phyloP scores from a whole-genome alignment of 1,140 invertebrate genomes.

The Neodiprion pinetum region DNA sequence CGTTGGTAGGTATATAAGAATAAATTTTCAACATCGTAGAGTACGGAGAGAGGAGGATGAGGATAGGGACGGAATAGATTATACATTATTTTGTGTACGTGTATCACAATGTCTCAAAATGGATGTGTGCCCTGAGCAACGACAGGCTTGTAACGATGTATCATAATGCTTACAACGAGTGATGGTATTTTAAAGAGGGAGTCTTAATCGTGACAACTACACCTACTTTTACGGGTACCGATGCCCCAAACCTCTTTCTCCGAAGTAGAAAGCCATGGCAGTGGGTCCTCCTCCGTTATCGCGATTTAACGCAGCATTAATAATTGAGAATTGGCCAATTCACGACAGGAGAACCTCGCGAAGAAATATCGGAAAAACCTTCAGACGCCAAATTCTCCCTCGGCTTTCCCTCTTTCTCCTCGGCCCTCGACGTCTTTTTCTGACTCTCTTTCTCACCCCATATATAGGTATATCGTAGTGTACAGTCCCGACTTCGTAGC shows the following conservation, averaged over 20 bases:
- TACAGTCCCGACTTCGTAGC: not conserved
- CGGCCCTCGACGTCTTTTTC: not conserved
- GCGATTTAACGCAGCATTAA: conserved; percentile 5
- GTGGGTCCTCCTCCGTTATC: not conserved
- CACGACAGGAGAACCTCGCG: not conserved
- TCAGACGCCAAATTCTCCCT: not conserved
- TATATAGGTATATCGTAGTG: not conserved
- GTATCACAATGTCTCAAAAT: no score
- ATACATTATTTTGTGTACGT: no score
- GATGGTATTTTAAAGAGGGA: not conserved
- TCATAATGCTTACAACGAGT: no score
- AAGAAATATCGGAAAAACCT: conserved; percentile 5
- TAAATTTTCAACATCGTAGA: not conserved
- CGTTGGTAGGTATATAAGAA: not conserved
- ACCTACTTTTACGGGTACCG: not conserved
- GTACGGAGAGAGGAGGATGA: not conserved
- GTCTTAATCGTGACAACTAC: conserved; percentile 4
- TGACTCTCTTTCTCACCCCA: not conserved
- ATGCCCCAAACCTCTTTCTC: no score
- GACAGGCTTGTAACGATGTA: no score
- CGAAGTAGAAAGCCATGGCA: not conserved
- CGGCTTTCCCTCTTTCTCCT: not conserved
- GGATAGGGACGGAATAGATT: no score
- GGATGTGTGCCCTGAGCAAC: no score
- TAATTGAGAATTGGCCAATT: conserved; percentile 7